Base-by-base conservation (phyloP, 2,888 invertebrate species). In the Eupithecia centaureata region DNA sequence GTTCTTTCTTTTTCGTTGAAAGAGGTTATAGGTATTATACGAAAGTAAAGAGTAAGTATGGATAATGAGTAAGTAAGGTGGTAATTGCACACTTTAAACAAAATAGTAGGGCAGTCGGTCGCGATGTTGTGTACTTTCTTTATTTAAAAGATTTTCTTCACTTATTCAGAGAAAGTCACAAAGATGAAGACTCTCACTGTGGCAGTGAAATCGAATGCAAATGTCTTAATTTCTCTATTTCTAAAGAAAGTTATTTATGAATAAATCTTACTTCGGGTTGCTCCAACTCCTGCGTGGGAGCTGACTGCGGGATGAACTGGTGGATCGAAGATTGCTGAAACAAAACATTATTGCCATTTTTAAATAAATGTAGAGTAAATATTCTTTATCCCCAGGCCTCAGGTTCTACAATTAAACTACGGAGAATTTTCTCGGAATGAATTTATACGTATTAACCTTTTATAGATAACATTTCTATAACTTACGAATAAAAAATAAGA, bases 201-300 rank as follows among this genome's bases (percentile, higher is more conserved):
- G 65, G 61, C 59, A 57, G 72, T 67, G 72, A 74, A 75, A 75
- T 70, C 70, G 58, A 64, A 70, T 75, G 64, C 67, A 67, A 65
- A 67, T 69, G 38, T 60, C 38, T 57, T 67, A 63, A 63, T 75
- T 70, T 73, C 71, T 72, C 72, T 22, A 65, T 70, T 63, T 72
- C 61, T 52, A 61, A 59, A 64, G 61, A 68, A 73, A 61, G 70
- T 61, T 63, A 58, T 38, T 35, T 67, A 61, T 56, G 35, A 73
- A 72, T 67, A 63, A 62, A 63, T 75, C 81, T 81, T 83, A 92
- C 93, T 82, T 93, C 92, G 63, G 90, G 86, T 77, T 93, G 92
- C 76, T 92, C 92, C 68, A 92, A 75, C 72, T 92, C 92, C 71
- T 92, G 93, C 7, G 92, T 91, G n/a, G 92, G 92, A 10, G 92